Evolutionary conservation across 2,888 invertebrate genomes (phyloP), one percentile per base, ranked within the genome.

Genomic region (Macropis europaea): DNA sequence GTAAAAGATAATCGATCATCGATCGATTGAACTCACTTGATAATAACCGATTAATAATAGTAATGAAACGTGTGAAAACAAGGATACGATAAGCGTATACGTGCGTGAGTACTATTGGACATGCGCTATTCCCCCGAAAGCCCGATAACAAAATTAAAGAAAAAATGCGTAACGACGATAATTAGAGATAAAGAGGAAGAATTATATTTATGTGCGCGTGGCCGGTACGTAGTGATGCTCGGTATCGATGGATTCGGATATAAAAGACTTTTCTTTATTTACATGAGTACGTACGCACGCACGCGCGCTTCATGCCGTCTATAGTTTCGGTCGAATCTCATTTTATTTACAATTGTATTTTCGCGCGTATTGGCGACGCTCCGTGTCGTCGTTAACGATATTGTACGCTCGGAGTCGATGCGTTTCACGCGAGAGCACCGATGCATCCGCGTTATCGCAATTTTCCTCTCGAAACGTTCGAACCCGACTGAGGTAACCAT

Each of bases 181-280:
- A 64, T 40, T 67, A 69, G 45, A 38, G 69, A 70, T 67, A 42
- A 61, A 73, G 53, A 63, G 59, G 68, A 67, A 72, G 56, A 66
- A 69, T 63, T 71, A 57, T 56, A 43, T 60, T 32, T 22, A 7
- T 60, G 7, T 64, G 26, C 53, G 9, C 53, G 32, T 52, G 28
- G 45, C 22, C 32, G 24, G 73, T 54, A 32, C 42, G 50, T 73
- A 43, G 38, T 52, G 59, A 48, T 30, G 48, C 43, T 43, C 43
- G n/a, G 54, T 56, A 53, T 57, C 61, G 67, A 73, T 82, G 75
- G 82, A 84, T 81, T 82, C 82, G 77, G 81, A 84, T 85, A 83
- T 84, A 83, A 83, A 85, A 85, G 69, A 78, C 73, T 67, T 69
- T 82, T n/a, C n/a, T 66, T 72, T 82, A 82, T 85, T 82, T 82